A percentile compares a stretch with the other conserved stretches of the same genome.
These are phyloP conservation scores for Suillia variegata DNA, from an alignment of 2,888 invertebrate genomes.

Conservation along the genomic window DNA sequence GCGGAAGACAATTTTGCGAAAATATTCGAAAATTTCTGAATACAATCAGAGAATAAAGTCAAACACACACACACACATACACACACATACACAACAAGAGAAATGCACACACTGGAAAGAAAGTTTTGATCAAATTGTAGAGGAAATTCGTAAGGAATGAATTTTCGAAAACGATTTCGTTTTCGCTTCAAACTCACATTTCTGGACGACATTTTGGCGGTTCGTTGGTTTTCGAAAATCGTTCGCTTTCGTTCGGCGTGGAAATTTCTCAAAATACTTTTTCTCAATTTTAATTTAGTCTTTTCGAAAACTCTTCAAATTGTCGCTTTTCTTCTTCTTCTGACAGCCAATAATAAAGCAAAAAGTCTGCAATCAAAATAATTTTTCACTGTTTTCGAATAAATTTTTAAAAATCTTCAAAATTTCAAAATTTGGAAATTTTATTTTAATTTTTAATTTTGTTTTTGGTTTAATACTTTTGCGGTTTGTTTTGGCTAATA, in stretches of 20 bases:
- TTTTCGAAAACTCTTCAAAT: constrained; percentile 10
- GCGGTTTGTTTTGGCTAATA: neutral
- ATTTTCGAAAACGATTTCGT: too few relatives aligned
- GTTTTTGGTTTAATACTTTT: neutral
- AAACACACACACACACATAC: neutral
- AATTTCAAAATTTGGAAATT: too few relatives aligned
- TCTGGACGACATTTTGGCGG: constrained; percentile 36
- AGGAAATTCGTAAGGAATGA: too few relatives aligned
- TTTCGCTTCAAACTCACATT: too few relatives aligned
- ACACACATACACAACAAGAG: neutral
- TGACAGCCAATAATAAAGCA: too few relatives aligned
- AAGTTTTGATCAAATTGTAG: too few relatives aligned
- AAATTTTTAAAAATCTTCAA: constrained; percentile 2
- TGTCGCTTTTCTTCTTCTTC: constrained; percentile 11
- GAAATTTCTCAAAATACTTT: too few relatives aligned
- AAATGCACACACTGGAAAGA: neutral
- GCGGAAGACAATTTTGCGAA: constrained; percentile 10
- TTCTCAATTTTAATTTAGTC: too few relatives aligned
- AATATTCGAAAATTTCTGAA: neutral
- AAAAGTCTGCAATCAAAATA: too few relatives aligned
- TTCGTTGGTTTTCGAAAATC: neutral
- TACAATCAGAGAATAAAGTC: neutral
- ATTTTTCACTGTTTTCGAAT: neutral
- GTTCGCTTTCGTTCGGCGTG: constrained; percentile 2
- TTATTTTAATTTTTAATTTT: too few relatives aligned